These are phyloP conservation scores for Drosophila lowei DNA, from an alignment of 1,140 invertebrate species.

Conservation along the genomic window DNA sequence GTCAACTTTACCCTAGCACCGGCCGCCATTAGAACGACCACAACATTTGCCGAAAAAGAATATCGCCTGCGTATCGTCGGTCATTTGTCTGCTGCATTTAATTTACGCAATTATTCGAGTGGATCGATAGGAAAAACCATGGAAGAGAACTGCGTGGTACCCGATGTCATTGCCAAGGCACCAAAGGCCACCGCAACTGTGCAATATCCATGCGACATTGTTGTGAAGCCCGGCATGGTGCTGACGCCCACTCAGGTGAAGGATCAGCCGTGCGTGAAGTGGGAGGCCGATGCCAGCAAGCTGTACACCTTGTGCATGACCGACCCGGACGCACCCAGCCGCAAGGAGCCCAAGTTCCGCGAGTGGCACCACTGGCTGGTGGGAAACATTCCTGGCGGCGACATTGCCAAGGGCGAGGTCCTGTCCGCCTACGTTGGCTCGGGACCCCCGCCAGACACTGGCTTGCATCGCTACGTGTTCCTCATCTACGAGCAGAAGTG, in stretches of 20 bases:
- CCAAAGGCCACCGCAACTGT: slow-evolving; percentile 43
- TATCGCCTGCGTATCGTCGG: not conserved
- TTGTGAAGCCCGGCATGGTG: slow-evolving; percentile 87
- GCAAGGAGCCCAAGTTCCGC: slow-evolving; percentile 89
- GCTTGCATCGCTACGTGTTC: slow-evolving; percentile 95
- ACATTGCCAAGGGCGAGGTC: slow-evolving; percentile 89
- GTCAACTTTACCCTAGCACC: slow-evolving; percentile 10
- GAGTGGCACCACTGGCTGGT: slow-evolving; percentile 98
- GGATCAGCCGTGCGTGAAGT: slow-evolving; percentile 87
- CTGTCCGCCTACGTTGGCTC: slow-evolving; percentile 93
- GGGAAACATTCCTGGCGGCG: slow-evolving; percentile 92
- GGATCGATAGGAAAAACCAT: slow-evolving; percentile 33
- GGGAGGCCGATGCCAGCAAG: slow-evolving; percentile 85
- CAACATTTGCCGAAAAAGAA: slow-evolving; percentile 9
- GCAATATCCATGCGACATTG: slow-evolving; percentile 74
- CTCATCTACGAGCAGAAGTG: slow-evolving; percentile 91
- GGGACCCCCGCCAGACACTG: slow-evolving; percentile 92
- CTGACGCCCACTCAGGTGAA: slow-evolving; percentile 89
- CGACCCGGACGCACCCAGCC: slow-evolving; percentile 87
- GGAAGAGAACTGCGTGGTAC: slow-evolving; percentile 73
- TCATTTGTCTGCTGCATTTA: slow-evolving; percentile 18
- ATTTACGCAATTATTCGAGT: slow-evolving; percentile 10
- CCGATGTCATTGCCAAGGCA: slow-evolving; percentile 70
- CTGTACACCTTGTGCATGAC: slow-evolving; percentile 91
- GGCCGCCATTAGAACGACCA: slow-evolving; percentile 48